Base-by-base conservation (phyloP, 2,888 invertebrate species). In the Strigamia transsilvanica region DNA sequence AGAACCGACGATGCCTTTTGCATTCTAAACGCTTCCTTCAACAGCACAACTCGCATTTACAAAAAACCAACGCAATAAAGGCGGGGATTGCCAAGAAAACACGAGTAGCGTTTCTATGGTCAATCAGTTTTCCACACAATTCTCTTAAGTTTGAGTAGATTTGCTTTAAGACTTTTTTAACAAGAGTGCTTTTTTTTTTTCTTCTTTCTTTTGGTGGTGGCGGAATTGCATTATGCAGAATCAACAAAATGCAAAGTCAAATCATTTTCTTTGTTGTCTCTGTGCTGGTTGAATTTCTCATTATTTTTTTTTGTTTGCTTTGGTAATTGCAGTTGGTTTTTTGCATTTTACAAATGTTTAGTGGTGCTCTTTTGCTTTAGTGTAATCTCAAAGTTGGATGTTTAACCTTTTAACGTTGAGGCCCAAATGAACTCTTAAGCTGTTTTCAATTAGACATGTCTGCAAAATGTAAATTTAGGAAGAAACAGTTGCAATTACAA, bases 11-110 rank as follows among this genome's bases (percentile, higher is more conserved):
- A 46, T 46, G 46, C 46, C 46, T 46, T 46, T 46, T 46, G 46
- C 46, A 46, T 46, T 46, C 46, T 46, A 46, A 46, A 46, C 12
- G 46, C 46, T 46, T 46, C 46, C 46, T 46, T 46, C 46, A 46
- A 46, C 46, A 13, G 46, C 46, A 46, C 46, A 46, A 46, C 46
- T 46, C 46, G 15, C 46, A 46, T 46, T 46, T 46, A 46, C n/a
- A 46, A 46, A 46, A 46, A 46, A 46, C 6, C 6, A 46, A 46
- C 46, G 46, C 46, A 46, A 46, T 46, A 46, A 46, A 46, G 46
- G 46, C 4, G 46, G 15, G 46, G 15, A 10, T 46, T 46, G 46
- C 6, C 6, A 46, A 15, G 46, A 46, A 46, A 46, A 46, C 46
- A 46, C 15, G 13, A 46, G 2, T 3, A 46, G 13, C 4, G 46